These are phyloP conservation scores for Apomyelois bistriatella DNA, from an alignment of 2,888 invertebrate species.

Conservation along the genomic window DNA sequence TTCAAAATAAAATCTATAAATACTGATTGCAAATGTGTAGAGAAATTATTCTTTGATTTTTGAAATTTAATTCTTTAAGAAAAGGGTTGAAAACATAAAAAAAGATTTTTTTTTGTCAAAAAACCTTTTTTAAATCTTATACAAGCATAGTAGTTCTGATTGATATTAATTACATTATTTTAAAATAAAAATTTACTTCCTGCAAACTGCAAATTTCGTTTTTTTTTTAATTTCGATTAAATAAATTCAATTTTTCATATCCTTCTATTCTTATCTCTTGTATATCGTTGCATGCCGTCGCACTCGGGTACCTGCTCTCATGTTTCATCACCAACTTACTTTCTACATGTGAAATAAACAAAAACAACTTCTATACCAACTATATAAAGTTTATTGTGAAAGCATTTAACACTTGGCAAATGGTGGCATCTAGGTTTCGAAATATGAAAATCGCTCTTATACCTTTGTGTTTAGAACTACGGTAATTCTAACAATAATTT, in stretches of 20 bases:
- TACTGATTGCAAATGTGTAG: too few relatives aligned
- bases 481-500: background rate
- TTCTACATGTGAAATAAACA: background rate
- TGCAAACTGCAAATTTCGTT: too few relatives aligned
- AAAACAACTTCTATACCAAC: slow-evolving; percentile 18
- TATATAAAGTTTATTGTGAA: slow-evolving; percentile 10
- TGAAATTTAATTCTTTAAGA: too few relatives aligned
- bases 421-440: background rate
- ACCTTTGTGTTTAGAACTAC: slow-evolving; percentile 7
- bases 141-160: too few relatives aligned
- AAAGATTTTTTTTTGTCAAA: too few relatives aligned
- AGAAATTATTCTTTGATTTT: too few relatives aligned
- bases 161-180: too few relatives aligned
- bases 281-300: slow-evolving; percentile 65
- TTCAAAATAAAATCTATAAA: too few relatives aligned
- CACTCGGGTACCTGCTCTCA: slow-evolving; percentile 64
- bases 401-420: background rate
- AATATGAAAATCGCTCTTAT: slow-evolving; percentile 12
- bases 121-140: too few relatives aligned
- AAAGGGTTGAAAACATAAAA: too few relatives aligned
- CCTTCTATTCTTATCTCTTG: slow-evolving; percentile 20
- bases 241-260: background rate
- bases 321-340: slow-evolving; percentile 34
- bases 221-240: background rate
- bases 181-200: too few relatives aligned